Evolutionary conservation across 2,113 vertebrate species (phyloP), one percentile per base, ranked within the genome.

Genomic region (Lepidothrix coronata): DNA sequence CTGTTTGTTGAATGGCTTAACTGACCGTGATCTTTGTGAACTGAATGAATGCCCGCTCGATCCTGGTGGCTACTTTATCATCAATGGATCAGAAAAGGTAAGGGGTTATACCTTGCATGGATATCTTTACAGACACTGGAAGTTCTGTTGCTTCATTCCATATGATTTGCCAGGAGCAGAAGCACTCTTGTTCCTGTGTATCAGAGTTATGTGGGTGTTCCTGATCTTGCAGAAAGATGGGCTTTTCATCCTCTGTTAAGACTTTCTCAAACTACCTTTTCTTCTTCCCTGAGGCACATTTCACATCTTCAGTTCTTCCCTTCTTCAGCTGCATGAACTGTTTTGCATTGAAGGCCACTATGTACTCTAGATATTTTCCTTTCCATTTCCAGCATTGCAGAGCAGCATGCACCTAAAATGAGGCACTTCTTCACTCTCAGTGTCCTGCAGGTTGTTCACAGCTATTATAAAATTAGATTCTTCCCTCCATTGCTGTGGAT

Each of bases 1-100:
- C 96, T 99, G 99, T 91, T 97, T 99, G 22, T 97, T 99, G 73
- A 99, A 99, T 14, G 99, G 99, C 73, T 96, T 99, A 82, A 99
- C 99, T 1, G 99, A 99, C 85, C 97, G 99, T 97, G 99, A 99
- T 88, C 98, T 99, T 46, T 99, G 99, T 91, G 99, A 99, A 92
- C 98, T 99, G 85, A 99, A 99, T 30, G 99, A 99, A 87, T 99
- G 99, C 85, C 99, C 99, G 0, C 98, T 99, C 43, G 99, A 99
- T 95, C 99, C 99, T 2, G 99, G 99, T 30, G 99, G 99, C 41
- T 99, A 99, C 95, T 99, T 99, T 91, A 99, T 99, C 97, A 99
- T 99, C 96, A 99, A 99, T 88, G 99, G 99, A 83, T 99, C 99
- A 20, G 99, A 99, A 97, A 99, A 99, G 99, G 99, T 99, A 92